These are phyloP conservation scores for Pomacea maculata DNA, from an alignment of 1,140 invertebrate species.

Conservation along the genomic window DNA sequence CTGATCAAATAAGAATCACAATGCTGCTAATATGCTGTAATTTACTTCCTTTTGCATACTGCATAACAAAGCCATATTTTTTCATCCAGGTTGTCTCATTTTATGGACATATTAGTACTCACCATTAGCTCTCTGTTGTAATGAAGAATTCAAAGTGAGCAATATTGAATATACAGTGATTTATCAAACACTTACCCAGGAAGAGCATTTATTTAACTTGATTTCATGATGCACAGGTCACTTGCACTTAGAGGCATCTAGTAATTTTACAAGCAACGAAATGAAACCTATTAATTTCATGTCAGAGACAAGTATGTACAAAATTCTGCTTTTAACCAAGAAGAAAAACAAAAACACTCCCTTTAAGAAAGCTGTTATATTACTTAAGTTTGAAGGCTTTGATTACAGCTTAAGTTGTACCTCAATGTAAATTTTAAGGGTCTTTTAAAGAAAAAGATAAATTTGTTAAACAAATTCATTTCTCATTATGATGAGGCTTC, in stretches of 20 bases:
- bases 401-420: too few relatives aligned
- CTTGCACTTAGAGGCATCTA: constrained; percentile 60
- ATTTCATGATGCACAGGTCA: constrained; percentile 43
- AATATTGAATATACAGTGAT: constrained; percentile 21
- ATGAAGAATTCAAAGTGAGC: constrained; percentile 9
- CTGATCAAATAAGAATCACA: background rate
- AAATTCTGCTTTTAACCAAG: constrained; percentile 10
- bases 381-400: too few relatives aligned
- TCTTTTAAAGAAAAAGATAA: too few relatives aligned
- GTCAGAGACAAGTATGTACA: constrained; percentile 18
- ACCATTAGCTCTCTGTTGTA: background rate
- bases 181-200: constrained; percentile 56
- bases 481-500: too few relatives aligned
- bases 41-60: too few relatives aligned
- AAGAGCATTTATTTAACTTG: constrained; percentile 22
- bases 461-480: too few relatives aligned
- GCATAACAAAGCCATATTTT: too few relatives aligned
- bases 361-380: too few relatives aligned
- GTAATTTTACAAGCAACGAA: constrained; percentile 59
- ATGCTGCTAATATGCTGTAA: too few relatives aligned
- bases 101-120: background rate
- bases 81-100: too few relatives aligned
- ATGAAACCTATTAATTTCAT: constrained; percentile 57
- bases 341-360: background rate
- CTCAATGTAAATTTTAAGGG: too few relatives aligned